Base-by-base conservation (phyloP, 1,140 invertebrate genomes). In the Capitella teleta region DNA sequence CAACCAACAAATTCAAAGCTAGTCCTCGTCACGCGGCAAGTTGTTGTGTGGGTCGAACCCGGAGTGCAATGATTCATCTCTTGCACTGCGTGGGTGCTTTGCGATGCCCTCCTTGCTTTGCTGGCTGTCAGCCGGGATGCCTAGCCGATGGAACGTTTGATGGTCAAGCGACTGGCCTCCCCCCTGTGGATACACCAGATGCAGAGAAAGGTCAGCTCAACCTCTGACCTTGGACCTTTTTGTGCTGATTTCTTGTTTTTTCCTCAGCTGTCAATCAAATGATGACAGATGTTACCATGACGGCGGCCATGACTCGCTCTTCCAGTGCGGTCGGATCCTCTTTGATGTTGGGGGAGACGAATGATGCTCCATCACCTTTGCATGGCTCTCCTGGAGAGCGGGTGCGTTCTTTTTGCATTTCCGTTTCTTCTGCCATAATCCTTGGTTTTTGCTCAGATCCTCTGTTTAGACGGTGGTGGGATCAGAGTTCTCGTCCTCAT, bases 381-480 rank as follows among this genome's bases (percentile, higher is more conserved):
- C 30, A 18, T 40, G 14, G 32, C 16, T 14, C 5, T 14, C 24
- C 47, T 6, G 47, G 47, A 49, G 47, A 49, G 4, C 3, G 47
- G 36, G 47, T 49, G 19, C 10, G 38, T 40, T 21, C 25, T 14
- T 24, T 16, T 21, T 40, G n/a, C 5, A 16, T 40, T 40, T 40
- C 25, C 19, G 38, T 1, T 19, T 2, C n/a, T 24, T 21, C 10
- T 12, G 4, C 16, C 23, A 38, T 38, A 5, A 38, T 38, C 12
- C 36, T 24, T 40, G n/a, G 3, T 51, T 40, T 40, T 40, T 3
- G 6, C 16, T 2, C 51, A 71, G 70, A 61, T 95, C 2, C 73
- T 96, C 0, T 87, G 84, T 63, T 73, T 97, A 2, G 92, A 96
- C 76, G 92, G 93, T 1, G 93, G 92, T n/a, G 93, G 93, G 1